Conservation (phyloP, 1,140 invertebrate genomes). For the Drosophila mojavensis region DNA sequence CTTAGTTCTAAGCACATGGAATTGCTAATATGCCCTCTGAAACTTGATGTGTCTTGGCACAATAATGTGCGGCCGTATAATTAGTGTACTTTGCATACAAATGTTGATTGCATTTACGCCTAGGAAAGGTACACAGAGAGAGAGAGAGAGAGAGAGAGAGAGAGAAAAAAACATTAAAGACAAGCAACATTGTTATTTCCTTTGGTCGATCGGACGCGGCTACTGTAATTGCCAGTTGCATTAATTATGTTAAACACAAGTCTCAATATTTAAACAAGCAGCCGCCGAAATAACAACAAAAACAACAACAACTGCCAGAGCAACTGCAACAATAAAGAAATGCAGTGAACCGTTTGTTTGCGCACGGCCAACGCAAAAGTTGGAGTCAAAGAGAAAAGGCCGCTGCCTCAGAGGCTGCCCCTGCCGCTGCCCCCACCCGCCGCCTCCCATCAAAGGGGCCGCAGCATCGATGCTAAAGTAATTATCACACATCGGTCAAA, state of each 20-base stretch:
- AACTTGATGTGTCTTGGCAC: conserved; percentile 9
- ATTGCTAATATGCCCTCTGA: background rate
- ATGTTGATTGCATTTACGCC: conserved; percentile 61
- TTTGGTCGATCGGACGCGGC: conserved; percentile 34
- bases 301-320: background rate
- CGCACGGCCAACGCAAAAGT: conserved; percentile 63
- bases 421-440: background rate
- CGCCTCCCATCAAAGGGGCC: conserved; percentile 65
- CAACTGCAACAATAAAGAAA: conserved; percentile 19
- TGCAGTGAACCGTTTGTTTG: conserved; percentile 79
- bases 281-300: conserved; percentile 44
- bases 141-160: conserved; percentile 17
- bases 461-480: conserved; percentile 61
- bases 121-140: conserved; percentile 8
- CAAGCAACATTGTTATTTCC: conserved; percentile 19
- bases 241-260: conserved; percentile 80
- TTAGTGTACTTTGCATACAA: conserved; percentile 67
- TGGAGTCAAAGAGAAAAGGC: conserved; percentile 51
- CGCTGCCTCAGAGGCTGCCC: conserved; percentile 31
- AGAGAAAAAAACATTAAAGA: background rate
- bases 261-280: conserved; percentile 77
- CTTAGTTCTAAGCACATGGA: background rate
- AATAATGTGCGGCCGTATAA: conserved; percentile 53
- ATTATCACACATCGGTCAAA: conserved; percentile 82
- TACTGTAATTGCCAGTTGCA: conserved; percentile 74